Evolutionary conservation across 2,113 vertebrate genomes (phyloP), one percentile per base, ranked within the genome.

Genomic region (Zapornia atra): DNA sequence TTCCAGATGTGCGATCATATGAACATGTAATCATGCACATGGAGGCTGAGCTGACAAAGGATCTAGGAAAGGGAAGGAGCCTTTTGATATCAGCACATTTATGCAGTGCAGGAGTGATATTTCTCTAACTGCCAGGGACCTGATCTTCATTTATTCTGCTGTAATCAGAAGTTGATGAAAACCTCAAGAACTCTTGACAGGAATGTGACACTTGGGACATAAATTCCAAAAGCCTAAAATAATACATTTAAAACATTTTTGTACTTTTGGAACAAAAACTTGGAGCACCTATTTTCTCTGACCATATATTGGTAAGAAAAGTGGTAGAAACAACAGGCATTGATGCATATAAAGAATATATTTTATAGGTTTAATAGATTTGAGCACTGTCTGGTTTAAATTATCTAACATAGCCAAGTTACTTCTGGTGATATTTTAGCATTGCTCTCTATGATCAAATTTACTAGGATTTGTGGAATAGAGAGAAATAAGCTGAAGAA

Each of bases 291-390:
- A 3, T 4, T 78, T 90, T 79, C 15, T 86, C 25, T 68, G 57
- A 54, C 9, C 34, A 21, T 21, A 8, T 36, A n/a, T 16, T 7
- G 18, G 29, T 31, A 75, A 92, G 31, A 2, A 40, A 31, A 42
- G 13, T 53, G 11, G 68, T 10, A 54, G n/a, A 36, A 21, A 44
- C 28, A 15, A 25, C 9, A 79, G 48, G 66, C 14, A 78, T 16
- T 33, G 4, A 29, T 26, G 53, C 3, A 29, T 1, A 34, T 4
- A 0, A 59, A 44, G 69, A 33, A 16, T 0, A 46, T 17, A 54
- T 0, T 87, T 31, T 28, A 1, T 6, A 57, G 3, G 4, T 46
- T 56, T 25, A 59, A 34, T 20, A n/a, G 17, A 50, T 68, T 75
- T 79, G 38, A 42, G 6, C 54, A 54, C 59, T 82, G 5, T 8